Evolutionary conservation across 2,888 invertebrate species (phyloP), one percentile per base, ranked within the genome.

Genomic region (Trissoscelio sp.): DNA sequence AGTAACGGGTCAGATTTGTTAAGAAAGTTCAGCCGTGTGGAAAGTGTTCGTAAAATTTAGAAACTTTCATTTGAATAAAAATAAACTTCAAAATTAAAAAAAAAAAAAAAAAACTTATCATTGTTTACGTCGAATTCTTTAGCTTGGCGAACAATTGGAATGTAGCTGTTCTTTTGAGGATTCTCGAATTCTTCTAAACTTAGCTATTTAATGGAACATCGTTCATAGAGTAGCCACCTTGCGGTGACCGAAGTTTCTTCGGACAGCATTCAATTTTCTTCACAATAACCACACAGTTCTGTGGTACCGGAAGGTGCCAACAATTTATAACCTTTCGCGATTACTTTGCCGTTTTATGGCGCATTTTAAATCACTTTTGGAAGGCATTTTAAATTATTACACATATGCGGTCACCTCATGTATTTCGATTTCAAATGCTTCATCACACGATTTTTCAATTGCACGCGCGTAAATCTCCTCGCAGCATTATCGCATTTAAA

Each of bases 371-470:
- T 78, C 78, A 81, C 64, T 78, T 67, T 55, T 22, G 24, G 16
- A 22, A 12, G 28, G 22, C 57, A 53, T 58, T 37, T 67, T 57
- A 69, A 74, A 66, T 67, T 72, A 81, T 78, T 67, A 24, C 62
- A 62, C 55, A 81, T 34, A 64, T 60, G 73, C 39, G 81, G 64
- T 72, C 81, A 42, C 37, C 39, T 64, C 20, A 58, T 20, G 39
- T 46, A 55, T 70, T 57, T 64, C 22, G 14, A 9, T 34, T 44
- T 53, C 60, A 28, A 57, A 66, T 64, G 46, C 57, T 48, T 79
- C 44, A 53, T 34, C 14, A 24, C 12, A 53, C 72, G 64, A 84
- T 83, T 84, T 79, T 86, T 83, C 83, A 83, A 85, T 85, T 83
- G 82, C 83, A 81, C 74, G 78, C 77, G 77, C 70, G 80, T 74